Base-by-base conservation (phyloP, 1,140 invertebrate genomes). In the Streblospio benedicti region DNA sequence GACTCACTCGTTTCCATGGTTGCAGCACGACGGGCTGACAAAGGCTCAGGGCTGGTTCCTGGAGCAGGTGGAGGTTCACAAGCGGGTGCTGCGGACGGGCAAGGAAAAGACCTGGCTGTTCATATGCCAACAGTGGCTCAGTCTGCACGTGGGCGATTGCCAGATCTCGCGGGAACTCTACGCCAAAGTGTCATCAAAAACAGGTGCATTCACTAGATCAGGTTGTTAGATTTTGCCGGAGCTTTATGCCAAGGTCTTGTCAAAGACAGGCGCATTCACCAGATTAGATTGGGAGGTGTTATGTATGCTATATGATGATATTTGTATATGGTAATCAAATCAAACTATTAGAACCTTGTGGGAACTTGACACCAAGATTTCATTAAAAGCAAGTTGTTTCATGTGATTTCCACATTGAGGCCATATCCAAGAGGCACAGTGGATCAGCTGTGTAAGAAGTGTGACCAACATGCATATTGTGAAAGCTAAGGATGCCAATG, bases 41-140 rank as follows among this genome's bases (percentile, higher is more conserved):
- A 68, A 74, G 44, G 68, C 73, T 58, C 69, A 76, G 52, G 70
- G 70, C n/a, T 79, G 77, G 77, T 76, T 67, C 60, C 33, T 78
- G 41, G 69, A 78, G 52, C 66, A 73, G 62, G 64, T 79, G 23
- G 70, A 74, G 61, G 61, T 79, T 14, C 61, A 69, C 12, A 77
- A 79, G 44, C 18, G 23, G n/a, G 12, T n/a, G 23, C 32, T 5
- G 9, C 27, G 28, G 20, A 70, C 70, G 27, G 71, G 70, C 49
- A 72, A 62, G 18, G 70, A 75, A 49, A 73, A 70, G 44, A 65
- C 65, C n/a, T 78, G 72, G 72, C 53, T 70, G 14, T 79, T 79
- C 63, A 61, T 68, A 43, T 73, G 71, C 63, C 71, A 74, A 57
- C 67, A 77, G 43, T 79, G 77, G 77, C 66, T 78, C 27, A 78